Base-by-base conservation (phyloP, 2,888 invertebrate species). In the Hesperia comma region DNA sequence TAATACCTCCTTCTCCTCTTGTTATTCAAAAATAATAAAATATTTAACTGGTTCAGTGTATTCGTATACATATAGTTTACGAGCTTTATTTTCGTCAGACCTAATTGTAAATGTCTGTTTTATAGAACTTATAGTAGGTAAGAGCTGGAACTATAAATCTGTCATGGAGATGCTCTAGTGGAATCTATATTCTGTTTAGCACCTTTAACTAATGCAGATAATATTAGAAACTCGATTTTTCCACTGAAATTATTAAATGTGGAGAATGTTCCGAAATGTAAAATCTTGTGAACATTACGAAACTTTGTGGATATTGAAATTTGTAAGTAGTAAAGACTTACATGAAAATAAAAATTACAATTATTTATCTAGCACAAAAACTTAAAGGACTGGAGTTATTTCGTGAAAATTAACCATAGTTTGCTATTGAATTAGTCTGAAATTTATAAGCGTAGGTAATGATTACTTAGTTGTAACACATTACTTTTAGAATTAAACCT, bases 91-190 rank as follows among this genome's bases (percentile, higher is more conserved):
- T 60, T 49, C 15, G 46, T 12, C 19, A 43, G 33, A 46, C 33
- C 3, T 33, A 63, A 17, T 26, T 21, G 32, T 62, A 55, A 55
- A 55, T 62, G 14, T 7, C 0, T 32, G 6, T 49, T 49, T 49
- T 49, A 19, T 40, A 58, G 41, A 40, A 19, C 2, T 40, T 26
- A 26, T 15, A 62, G 15, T 26, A 41, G 43, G 32, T 33, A 33
- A 19, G n/a, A 15, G 33, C 55, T 46, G 26, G 33, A 63, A 33
- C 19, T 19, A 63, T 63, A 55, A 63, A 63, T 55, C 62, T 40
- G 62, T 63, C 62, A 21, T 46, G 43, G 10, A 46, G 53, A 4
- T 17, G 43, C 43, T 62, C 32, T 19, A 33, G 33, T 37, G 19
- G 46, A 46, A 55, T 56, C 26, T 63, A 56, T 63, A 26, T 41